phyloP scores from a whole-genome alignment of 2,113 vertebrate genomes.

The Arenaria interpres region DNA sequence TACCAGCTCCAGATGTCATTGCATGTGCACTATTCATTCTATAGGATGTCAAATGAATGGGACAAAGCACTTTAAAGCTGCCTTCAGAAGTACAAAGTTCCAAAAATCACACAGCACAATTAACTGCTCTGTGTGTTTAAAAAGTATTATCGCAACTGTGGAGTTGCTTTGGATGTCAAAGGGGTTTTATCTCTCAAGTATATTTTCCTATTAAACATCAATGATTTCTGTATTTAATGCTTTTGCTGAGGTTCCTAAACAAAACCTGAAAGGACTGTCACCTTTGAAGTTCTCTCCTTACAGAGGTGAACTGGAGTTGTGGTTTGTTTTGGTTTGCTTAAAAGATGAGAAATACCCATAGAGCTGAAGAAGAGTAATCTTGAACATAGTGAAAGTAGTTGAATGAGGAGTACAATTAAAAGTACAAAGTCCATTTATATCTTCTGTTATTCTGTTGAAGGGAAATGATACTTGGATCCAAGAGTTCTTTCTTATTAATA shows the following conservation, averaged over 20 bases:
- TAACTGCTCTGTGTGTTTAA: conserved; percentile 38
- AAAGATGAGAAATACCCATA: conserved; percentile 11
- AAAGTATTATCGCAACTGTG: background rate
- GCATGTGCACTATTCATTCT: conserved; percentile 40
- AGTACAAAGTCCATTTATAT: background rate
- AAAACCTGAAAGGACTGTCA: conserved; percentile 39
- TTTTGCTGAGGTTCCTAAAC: conserved; percentile 32
- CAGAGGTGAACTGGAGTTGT: background rate
- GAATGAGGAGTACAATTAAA: conserved; percentile 9
- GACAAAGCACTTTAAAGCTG: conserved; percentile 52
- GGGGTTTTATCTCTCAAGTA: conserved; percentile 1
- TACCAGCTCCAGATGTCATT: conserved; percentile 31
- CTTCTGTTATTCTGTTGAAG: background rate
- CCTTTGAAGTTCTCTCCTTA: conserved; percentile 32
- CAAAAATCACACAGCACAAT: conserved; percentile 42
- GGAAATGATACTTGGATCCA: background rate
- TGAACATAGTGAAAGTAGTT: background rate
- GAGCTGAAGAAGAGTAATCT: conserved; percentile 23
- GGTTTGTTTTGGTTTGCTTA: conserved; percentile 52
- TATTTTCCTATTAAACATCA: conserved; percentile 58
- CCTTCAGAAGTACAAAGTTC: conserved; percentile 49
- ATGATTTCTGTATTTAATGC: conserved; percentile 45
- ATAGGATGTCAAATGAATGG: conserved; percentile 48
- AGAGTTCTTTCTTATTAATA: background rate
- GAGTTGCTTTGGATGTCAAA: conserved; percentile 17